phyloP scores from a whole-genome alignment of 2,797 vertebrate genomes.

The Nasua narica region DNA sequence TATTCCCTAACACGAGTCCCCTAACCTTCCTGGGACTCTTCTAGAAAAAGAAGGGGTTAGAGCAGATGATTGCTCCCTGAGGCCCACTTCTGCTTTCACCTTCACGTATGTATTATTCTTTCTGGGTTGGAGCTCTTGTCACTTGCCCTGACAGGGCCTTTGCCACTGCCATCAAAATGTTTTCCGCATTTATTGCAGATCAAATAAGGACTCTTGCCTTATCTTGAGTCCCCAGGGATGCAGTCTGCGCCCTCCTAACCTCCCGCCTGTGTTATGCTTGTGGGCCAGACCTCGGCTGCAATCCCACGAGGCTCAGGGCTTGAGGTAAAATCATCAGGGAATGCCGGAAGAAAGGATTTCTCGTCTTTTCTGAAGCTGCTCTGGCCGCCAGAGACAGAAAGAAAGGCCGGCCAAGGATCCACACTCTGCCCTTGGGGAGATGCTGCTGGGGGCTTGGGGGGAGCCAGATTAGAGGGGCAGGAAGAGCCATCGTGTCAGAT shows the following conservation, averaged over 20 bases:
- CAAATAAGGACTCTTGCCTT: not conserved
- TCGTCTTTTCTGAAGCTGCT: not conserved
- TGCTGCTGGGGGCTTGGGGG: not conserved
- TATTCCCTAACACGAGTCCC: not conserved
- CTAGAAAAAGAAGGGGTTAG: not conserved
- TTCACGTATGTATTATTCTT: not conserved
- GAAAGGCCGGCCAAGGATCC: not conserved
- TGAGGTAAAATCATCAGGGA: not conserved
- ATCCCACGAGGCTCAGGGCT: not conserved
- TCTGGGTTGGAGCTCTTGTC: not conserved
- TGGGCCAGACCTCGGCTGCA: not conserved
- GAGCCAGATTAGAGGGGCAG: not conserved
- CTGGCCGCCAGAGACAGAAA: not conserved
- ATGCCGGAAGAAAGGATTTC: not conserved
- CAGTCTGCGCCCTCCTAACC: not conserved
- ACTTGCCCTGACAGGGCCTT: not conserved
- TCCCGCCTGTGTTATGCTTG: not conserved
- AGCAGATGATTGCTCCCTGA: not conserved
- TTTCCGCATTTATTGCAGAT: conserved; percentile 25
- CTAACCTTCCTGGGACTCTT: not conserved
- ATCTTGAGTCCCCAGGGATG: not conserved
- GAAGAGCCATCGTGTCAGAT: not conserved
- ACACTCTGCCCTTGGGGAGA: not conserved
- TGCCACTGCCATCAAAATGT: not conserved
- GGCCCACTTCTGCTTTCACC: not conserved